Conservation (phyloP, 2,888 invertebrate species). For the Mesorhabditis spiculigera region DNA sequence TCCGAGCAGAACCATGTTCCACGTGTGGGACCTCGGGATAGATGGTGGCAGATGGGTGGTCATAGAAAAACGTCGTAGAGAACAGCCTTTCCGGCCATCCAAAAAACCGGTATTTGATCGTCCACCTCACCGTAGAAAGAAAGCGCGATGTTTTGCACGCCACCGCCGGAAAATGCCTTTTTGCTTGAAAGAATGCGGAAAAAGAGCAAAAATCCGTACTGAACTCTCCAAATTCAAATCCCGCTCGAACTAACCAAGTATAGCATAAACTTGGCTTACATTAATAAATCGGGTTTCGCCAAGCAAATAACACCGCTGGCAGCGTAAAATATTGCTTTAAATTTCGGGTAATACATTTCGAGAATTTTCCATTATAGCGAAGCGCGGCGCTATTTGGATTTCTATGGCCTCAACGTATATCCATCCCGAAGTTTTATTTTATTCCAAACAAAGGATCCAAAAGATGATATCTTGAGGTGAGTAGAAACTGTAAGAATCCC, state of each 20-base stretch:
- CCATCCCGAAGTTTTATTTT: constrained; percentile 27
- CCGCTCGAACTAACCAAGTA: background rate
- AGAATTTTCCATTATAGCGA: constrained; percentile 31
- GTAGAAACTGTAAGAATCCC: constrained; percentile 12
- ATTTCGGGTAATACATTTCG: background rate
- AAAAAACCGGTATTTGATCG: too few relatives aligned
- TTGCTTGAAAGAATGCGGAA: too few relatives aligned
- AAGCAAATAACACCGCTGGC: background rate
- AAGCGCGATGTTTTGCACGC: too few relatives aligned
- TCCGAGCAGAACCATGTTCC: too few relatives aligned
- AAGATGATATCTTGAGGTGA: constrained; percentile 16
- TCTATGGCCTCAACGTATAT: constrained; percentile 38
- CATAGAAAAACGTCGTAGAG: too few relatives aligned
- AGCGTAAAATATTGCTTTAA: background rate
- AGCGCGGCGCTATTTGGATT: constrained; percentile 41
- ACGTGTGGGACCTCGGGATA: too few relatives aligned
- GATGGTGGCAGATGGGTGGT: too few relatives aligned
- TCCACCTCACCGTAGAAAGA: too few relatives aligned
- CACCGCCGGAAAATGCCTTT: too few relatives aligned
- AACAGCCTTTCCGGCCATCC: too few relatives aligned
- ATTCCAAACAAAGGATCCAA: constrained; percentile 15
- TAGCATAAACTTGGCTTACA: background rate
- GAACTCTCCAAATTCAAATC: background rate
- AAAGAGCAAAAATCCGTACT: too few relatives aligned
- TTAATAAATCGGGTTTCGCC: background rate